A percentile compares a stretch with the other conserved stretches of the same genome.
phyloP scores from a whole-genome alignment of 2,888 invertebrate species.

The Heliconius ismenius region DNA sequence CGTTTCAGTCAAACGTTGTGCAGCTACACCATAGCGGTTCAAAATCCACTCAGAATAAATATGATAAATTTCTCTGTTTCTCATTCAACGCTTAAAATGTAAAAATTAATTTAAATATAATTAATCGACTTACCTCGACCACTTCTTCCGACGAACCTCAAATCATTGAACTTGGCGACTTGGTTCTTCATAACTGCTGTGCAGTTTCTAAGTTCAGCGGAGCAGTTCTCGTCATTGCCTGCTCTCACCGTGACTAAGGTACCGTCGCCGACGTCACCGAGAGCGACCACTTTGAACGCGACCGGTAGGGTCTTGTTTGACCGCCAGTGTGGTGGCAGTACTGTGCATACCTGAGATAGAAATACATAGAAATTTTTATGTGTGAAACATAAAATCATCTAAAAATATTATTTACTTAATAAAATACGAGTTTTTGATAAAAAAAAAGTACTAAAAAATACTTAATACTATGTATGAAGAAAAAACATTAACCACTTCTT shows the following conservation, averaged over 20 bases:
- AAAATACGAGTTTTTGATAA: background rate
- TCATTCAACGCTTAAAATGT: background rate
- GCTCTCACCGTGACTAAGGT: slow-evolving; percentile 96
- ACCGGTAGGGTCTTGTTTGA: slow-evolving; percentile 98
- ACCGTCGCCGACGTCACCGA: slow-evolving; percentile 96
- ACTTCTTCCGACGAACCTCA: slow-evolving; percentile 97
- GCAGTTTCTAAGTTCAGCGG: slow-evolving; percentile 95
- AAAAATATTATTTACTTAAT: background rate
- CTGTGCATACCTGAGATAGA: slow-evolving; percentile 86
- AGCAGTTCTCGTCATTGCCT: slow-evolving; percentile 98
- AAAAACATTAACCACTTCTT: background rate
- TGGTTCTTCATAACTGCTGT: slow-evolving; percentile 98
- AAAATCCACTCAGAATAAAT: too few species aligned
- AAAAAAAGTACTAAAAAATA: too few species aligned
- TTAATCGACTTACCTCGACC: slow-evolving; percentile 90
- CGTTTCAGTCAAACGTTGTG: too few species aligned
- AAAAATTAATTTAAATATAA: background rate
- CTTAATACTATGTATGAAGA: background rate
- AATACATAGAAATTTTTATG: background rate
- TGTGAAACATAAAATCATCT: background rate
- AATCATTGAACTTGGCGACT: slow-evolving; percentile 98
- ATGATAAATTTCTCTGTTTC: too few species aligned
- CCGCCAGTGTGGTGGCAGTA: slow-evolving; percentile 97
- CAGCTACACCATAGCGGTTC: too few species aligned
- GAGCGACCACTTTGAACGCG: slow-evolving; percentile 96